A percentile compares a stretch with the other conserved stretches of the same genome.
phyloP scores from a whole-genome alignment of 2,797 vertebrate genomes.

The Sphaeramia orbicularis region DNA sequence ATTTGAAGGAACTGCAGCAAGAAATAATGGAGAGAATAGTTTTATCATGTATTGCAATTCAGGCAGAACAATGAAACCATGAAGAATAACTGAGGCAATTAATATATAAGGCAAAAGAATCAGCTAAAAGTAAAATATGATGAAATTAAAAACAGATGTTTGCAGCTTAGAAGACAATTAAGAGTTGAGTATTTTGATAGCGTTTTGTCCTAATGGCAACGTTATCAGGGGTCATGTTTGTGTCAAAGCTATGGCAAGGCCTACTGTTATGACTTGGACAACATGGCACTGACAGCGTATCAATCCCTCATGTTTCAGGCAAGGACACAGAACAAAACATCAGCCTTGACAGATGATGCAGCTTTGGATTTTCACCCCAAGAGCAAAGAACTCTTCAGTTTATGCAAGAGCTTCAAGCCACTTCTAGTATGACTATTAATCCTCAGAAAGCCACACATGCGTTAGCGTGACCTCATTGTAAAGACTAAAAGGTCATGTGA shows the following conservation, averaged over 20 bases:
- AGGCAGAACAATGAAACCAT: too few relatives aligned
- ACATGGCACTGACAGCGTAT: conserved; percentile 54
- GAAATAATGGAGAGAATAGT: too few relatives aligned
- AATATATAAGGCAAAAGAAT: too few relatives aligned
- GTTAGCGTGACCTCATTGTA: conserved; percentile 50
- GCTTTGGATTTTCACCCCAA: conserved; percentile 40
- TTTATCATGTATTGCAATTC: too few relatives aligned
- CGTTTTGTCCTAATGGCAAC: conserved; percentile 5
- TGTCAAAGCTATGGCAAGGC: conserved; percentile 20
- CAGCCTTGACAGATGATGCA: conserved; percentile 60
- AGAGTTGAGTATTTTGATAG: not conserved
- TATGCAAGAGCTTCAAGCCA: conserved; percentile 21
- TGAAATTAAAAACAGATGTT: too few relatives aligned
- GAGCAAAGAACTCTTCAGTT: conserved; percentile 32
- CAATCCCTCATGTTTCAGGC: conserved; percentile 59
- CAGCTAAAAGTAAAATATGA: too few relatives aligned
- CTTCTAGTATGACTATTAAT: conserved; percentile 47
- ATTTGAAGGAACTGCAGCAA: too few relatives aligned
- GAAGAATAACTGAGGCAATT: too few relatives aligned
- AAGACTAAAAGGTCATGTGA: conserved; percentile 52
- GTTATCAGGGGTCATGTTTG: conserved; percentile 21
- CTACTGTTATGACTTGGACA: conserved; percentile 49
- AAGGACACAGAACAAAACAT: conserved; percentile 43
- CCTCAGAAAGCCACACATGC: conserved; percentile 28
- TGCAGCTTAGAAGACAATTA: too few relatives aligned